Base-by-base conservation (phyloP, 2,888 invertebrate species). In the Phrixothrix hirtus region DNA sequence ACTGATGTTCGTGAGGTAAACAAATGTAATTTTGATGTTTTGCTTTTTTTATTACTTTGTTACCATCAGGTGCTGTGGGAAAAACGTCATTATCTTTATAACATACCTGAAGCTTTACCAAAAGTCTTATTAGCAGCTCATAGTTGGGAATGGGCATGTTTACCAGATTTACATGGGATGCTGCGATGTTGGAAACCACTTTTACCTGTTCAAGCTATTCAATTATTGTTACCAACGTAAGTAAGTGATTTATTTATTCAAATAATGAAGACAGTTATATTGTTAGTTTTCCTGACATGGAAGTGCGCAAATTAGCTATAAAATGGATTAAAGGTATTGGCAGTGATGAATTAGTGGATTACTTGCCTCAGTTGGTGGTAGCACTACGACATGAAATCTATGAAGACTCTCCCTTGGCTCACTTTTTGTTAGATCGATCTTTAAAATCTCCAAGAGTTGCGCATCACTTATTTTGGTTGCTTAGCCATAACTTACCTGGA, bases 381-480 rank as follows among this genome's bases (percentile, higher is more conserved):
- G 96, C 88, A 56, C 78, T 92, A 66, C 92, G 90, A 62, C 92
- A 87, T 75, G 95, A 92, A 78, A 94, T 89, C 1, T 94, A 92
- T 70, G 95, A 96, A 72, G 86, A 90, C 32, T 95, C 95, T 9
- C 84, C 92, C 0, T 79, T 97, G 44, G 90, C 95, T 0, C 80
- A 83, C 61, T 87, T 95, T 66, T 77, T 95, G 37, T 75, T 95
- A 12, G 88, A 92, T 55, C 84, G 93, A 54, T 87, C 95, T 0
- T 78, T 95, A 49, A 81, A 86, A 17, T 92, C 93, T 10, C 92
- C 96, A 0, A 83, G 95, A 43, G 89, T 98, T 42, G 95, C 97
- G 1, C 98, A 98, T 77, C 87, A 90, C 66, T 80, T 98, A 63
- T 98, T 96, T 75, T 99, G 98, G 98, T 79, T 93, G 55, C 75